Base-by-base conservation (phyloP, 1,140 invertebrate species). In the Leptinotarsa texana region DNA sequence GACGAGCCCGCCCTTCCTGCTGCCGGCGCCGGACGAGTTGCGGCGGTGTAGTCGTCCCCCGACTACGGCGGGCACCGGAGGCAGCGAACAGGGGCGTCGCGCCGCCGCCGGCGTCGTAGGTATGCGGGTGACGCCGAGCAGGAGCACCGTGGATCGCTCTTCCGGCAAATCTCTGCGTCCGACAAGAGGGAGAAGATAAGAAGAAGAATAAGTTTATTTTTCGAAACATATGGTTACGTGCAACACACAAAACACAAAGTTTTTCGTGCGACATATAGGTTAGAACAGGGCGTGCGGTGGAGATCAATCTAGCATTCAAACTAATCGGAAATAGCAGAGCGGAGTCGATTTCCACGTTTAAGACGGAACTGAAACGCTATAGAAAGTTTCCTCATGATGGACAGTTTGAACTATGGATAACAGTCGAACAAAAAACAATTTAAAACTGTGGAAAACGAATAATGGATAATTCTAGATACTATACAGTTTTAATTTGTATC, bases 41-140 rank as follows among this genome's bases (percentile, higher is more conserved):
- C 74, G 69, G 72, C 73, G 51, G 65, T 75, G 57, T 69, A 66
- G 18, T 69, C 72, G 17, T 61, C 74, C 66, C 63, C 72, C 61
- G 51, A 66, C 17, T 13, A 21, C 24, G 27, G 80, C 74, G 76
- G 80, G 82, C 21, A 83, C 78, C 51, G n/a, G 17, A 18, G 51
- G n/a, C 6, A 57, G 51, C 57, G 83, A 83, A 63, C 79, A 83
- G 70, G 83, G 84, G 24, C 84, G 81, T 33, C 82, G 81, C 15
- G 77, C 63, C 22, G 78, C 76, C 51, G 77, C 68, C 68, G 83
- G 82, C n/a, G 84, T 82, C 17, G 83, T 80, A 67, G 83, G 80
- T 76, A 83, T 80, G 75, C 81, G 83, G 68, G 82, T 83, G 70
- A 84, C 83, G 62, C 83, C 81, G 57, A 85, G 79, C 17, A 85